A percentile compares a stretch with the other conserved stretches of the same genome.
These are phyloP conservation scores for Dryobotodes eremita DNA, from an alignment of 2,888 invertebrate genomes.

Conservation along the genomic window DNA sequence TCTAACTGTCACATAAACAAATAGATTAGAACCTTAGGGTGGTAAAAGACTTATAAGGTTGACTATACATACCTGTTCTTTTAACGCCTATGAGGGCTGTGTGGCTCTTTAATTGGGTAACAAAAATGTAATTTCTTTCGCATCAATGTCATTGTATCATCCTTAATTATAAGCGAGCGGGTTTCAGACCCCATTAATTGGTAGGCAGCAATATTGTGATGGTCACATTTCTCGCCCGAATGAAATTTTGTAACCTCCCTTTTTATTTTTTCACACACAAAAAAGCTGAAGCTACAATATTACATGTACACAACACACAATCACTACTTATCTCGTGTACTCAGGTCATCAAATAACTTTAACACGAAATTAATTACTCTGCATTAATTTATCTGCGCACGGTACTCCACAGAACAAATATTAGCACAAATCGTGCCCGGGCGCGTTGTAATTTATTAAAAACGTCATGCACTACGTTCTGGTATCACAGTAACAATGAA, in stretches of 20 bases:
- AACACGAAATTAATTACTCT: conserved; percentile 37
- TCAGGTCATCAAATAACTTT: conserved; percentile 46
- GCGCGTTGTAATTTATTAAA: conserved; percentile 72
- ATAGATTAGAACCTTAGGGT: too few species aligned
- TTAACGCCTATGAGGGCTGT: neutral
- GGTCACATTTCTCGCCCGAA: too few species aligned
- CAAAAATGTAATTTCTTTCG: neutral
- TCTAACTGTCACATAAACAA: too few species aligned
- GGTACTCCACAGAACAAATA: conserved; percentile 69
- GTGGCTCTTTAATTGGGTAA: neutral
- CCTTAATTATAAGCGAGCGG: too few species aligned
- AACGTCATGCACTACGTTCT: conserved; percentile 51
- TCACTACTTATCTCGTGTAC: conserved; percentile 45
- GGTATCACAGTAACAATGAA: conserved; percentile 52
- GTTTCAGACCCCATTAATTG: neutral
- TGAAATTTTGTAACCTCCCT: neutral
- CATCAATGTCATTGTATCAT: neutral
- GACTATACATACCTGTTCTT: neutral
- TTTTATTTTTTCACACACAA: neutral
- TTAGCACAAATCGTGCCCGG: conserved; percentile 67
- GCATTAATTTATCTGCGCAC: conserved; percentile 53
- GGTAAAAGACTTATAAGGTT: too few species aligned
- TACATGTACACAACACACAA: neutral
- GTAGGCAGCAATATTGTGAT: neutral
- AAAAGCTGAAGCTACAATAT: neutral